phyloP scores from a whole-genome alignment of 1,140 invertebrate species.

The Centruroides sculpturatus region DNA sequence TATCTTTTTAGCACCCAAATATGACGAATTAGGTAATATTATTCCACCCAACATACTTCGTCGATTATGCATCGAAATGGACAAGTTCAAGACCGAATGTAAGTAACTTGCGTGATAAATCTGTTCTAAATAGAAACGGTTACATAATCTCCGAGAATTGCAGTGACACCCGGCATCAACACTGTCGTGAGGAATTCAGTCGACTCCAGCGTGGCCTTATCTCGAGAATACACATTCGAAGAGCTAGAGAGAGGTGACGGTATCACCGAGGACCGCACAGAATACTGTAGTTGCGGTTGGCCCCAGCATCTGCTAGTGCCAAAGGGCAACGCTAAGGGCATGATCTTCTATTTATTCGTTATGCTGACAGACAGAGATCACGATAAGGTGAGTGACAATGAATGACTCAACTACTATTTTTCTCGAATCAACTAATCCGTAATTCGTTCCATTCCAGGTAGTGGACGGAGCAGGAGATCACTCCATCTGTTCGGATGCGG shows the following conservation, averaged over 20 bases:
- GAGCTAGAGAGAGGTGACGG: slow-evolving; percentile 28
- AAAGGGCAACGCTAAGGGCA: slow-evolving; percentile 50
- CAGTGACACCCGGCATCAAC: slow-evolving; percentile 46
- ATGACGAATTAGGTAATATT: background rate
- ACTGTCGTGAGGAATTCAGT: slow-evolving; percentile 41
- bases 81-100: background rate
- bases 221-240: slow-evolving; percentile 43
- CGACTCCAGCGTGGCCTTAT: slow-evolving; percentile 54
- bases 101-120: background rate
- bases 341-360: slow-evolving; percentile 52
- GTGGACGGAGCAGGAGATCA: background rate
- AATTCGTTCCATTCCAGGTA: background rate
- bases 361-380: slow-evolving; percentile 64
- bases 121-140: too few relatives aligned
- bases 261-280: slow-evolving; percentile 11
- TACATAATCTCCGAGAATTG: slow-evolving; percentile 1
- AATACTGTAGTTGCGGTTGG: slow-evolving; percentile 67
- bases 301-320: slow-evolving; percentile 68
- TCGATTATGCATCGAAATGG: background rate
- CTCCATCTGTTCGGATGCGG: slow-evolving; percentile 45
- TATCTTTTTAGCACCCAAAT: background rate
- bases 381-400: slow-evolving; percentile 33
- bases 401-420: too few relatives aligned
- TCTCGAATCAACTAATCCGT: too few relatives aligned
- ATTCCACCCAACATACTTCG: background rate